Base-by-base conservation (phyloP, 2,113 vertebrate genomes). In the Eptatretus burgeri region DNA sequence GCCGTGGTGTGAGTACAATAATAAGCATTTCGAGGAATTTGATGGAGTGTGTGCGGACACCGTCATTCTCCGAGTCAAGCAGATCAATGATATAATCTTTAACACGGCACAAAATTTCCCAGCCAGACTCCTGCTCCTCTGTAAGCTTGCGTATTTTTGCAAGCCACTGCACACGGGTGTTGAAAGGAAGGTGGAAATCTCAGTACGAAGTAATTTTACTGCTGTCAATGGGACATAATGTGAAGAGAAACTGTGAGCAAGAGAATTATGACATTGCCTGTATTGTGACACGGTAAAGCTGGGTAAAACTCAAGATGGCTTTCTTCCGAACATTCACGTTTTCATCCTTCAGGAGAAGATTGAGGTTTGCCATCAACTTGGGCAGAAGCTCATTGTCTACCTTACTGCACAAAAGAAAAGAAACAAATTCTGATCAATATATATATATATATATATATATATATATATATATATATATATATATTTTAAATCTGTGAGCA, bases 261-360 rank as follows among this genome's bases (percentile, higher is more conserved):
- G 56, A 11, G 56, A 20, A n/a, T 13, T 9, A 60, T 60, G 10
- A 60, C 9, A 20, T 66, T 66, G 84, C 85, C 84, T 93, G 84
- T 51, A 93, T 72, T 11, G 85, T 77, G 64, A 93, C 82, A 73
- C 80, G 85, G 71, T 93, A 89, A 1, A 93, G 78, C 72, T 94
- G 86, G 1, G 86, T 89, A 75, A 93, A 81, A 8, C 85, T 83
- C 27, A 94, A 80, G 69, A 95, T 85, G 68, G 81, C 82, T 13
- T 84, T 88, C 69, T 95, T 95, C 63, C 88, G 83, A 68, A 95
- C 85, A 1, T 94, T 94, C 62, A 94, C 85, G 1, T 88, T 89
- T 49, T 93, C 88, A 0, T 94, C 85, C 64, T 77, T 78, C 65
- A 93, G 73, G 62, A 89, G 68, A 82, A 93, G 88, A 75, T 94